Percentiles rank a stretch among this genome's conserved stretches.
Conservation (phyloP, 2,888 invertebrate species). For the Lasiommata megera region DNA sequence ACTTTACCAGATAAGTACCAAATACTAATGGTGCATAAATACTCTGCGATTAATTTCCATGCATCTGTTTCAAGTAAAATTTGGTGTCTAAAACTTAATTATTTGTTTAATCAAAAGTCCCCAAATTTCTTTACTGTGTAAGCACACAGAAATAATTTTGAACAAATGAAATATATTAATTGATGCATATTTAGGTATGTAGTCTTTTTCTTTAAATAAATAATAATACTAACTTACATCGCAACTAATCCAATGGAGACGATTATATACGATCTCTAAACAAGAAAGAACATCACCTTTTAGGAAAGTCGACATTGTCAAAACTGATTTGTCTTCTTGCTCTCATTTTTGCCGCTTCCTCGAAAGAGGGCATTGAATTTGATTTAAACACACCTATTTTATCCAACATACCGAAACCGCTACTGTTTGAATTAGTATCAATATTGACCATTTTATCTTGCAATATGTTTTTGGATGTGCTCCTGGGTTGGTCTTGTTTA, state of each 20-base stretch:
- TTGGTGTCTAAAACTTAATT: no score
- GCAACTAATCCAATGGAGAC: constrained; percentile 8
- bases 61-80: no score
- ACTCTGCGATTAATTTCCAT: no score
- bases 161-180: no score
- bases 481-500: constrained; percentile 58
- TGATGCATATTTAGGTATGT: not conserved
- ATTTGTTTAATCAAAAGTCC: no score
- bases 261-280: not conserved
- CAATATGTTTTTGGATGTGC: constrained; percentile 63
- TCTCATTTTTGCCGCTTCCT: constrained; percentile 73
- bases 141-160: no score
- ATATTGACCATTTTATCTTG: constrained; percentile 76
- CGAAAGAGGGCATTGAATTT: constrained; percentile 71
- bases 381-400: constrained; percentile 61
- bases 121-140: no score
- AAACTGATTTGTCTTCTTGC: constrained; percentile 83
- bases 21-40: no score
- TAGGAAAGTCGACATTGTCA: constrained; percentile 76
- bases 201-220: not conserved
- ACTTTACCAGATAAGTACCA: no score
- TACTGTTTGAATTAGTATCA: constrained; percentile 62
- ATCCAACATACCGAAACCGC: constrained; percentile 57
- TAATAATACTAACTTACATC: constrained; percentile 26
- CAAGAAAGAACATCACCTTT: constrained; percentile 55